phyloP scores from a whole-genome alignment of 2,113 vertebrate species.

The Syngnathus typhle region DNA sequence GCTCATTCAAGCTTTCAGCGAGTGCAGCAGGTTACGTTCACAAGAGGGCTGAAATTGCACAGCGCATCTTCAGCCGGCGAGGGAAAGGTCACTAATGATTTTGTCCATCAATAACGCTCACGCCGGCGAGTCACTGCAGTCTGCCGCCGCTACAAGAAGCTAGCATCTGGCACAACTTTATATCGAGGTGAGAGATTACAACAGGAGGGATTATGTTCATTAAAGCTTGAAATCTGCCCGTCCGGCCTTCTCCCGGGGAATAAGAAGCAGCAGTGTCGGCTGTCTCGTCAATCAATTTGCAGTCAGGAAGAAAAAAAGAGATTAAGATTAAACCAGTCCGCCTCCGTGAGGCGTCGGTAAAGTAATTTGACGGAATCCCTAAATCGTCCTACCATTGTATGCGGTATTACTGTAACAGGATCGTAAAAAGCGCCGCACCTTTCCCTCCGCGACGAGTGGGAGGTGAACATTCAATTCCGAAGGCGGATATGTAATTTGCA shows the following conservation, averaged over 20 bases:
- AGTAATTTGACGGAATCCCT: conserved; percentile 51
- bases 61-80: not conserved
- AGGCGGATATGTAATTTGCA: conserved; percentile 59
- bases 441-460: conserved; percentile 38
- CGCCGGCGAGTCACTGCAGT: conserved; percentile 32
- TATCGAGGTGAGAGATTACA: conserved; percentile 35
- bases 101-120: conserved; percentile 50
- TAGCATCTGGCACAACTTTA: conserved; percentile 6
- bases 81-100: conserved; percentile 48
- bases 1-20: conserved; percentile 6
- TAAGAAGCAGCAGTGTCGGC: conserved; percentile 13
- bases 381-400: conserved; percentile 45
- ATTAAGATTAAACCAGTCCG: conserved; percentile 23
- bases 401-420: conserved; percentile 56
- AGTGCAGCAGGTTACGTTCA: conserved; percentile 5
- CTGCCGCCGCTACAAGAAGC: conserved; percentile 11
- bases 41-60: not conserved
- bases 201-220: conserved; percentile 38
- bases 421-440: conserved; percentile 43
- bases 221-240: conserved; percentile 15
- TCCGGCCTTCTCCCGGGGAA: conserved; percentile 17
- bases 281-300: conserved; percentile 43
- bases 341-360: conserved; percentile 36
- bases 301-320: conserved; percentile 29
- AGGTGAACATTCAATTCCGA: conserved; percentile 59